Evolutionary conservation across 1,140 invertebrate genomes (phyloP).

Genomic region (Melipona quadrifasciata): DNA sequence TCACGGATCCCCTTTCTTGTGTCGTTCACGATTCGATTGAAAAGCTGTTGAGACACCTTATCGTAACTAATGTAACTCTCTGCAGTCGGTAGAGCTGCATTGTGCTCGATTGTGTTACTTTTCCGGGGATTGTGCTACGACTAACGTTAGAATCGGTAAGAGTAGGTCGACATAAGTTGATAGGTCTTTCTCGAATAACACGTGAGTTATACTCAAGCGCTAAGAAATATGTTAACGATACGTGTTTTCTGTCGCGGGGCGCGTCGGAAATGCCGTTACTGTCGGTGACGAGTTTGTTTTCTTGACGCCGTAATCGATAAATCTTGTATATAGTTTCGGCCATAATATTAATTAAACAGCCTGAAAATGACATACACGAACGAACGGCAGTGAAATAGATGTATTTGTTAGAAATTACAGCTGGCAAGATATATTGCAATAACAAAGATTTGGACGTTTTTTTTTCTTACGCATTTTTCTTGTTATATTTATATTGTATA

Average conservation of each 20-base stretch:
- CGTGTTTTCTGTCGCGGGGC: conserved; percentile 5
- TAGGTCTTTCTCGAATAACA: conserved; percentile 49
- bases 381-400: neutral
- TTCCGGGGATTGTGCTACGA: neutral
- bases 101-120: neutral
- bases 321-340: conserved; percentile 38
- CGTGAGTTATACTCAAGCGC: conserved; percentile 26
- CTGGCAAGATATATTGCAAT: neutral
- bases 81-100: too few relatives aligned
- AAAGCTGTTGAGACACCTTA: conserved; percentile 22
- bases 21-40: conserved; percentile 37
- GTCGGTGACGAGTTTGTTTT: conserved; percentile 54
- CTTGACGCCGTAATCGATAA: conserved; percentile 54
- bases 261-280: conserved; percentile 34
- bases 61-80: neutral
- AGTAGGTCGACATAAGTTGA: conserved; percentile 16
- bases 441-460: conserved; percentile 28
- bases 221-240: conserved; percentile 57
- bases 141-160: neutral
- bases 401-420: neutral
- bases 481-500: neutral
- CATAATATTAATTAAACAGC: conserved; percentile 39
- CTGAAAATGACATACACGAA: neutral
- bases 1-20: conserved; percentile 51
- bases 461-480: neutral